Percentiles rank a stretch among this genome's conserved stretches.
Evolutionary conservation across 2,797 vertebrate species (phyloP).

Genomic region (Parambassis ranga): DNA sequence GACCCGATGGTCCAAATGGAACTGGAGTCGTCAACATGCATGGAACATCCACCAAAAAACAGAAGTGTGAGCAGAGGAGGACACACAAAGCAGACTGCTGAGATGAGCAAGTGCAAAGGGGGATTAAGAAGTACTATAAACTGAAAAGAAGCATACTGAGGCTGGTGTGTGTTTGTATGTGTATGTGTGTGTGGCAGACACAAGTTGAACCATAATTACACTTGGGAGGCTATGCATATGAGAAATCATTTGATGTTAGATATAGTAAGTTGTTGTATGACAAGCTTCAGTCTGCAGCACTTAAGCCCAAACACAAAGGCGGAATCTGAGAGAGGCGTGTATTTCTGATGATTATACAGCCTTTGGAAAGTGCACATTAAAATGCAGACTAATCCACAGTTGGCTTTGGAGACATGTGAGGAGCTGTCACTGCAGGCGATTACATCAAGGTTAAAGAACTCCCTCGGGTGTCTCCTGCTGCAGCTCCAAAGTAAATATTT

Average conservation of each 20-base stretch:
- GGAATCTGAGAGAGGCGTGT: background rate
- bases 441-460: constrained; percentile 52
- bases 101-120: background rate
- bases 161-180: background rate
- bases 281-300: background rate
- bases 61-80: background rate
- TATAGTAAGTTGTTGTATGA: too few species aligned
- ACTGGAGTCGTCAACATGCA: background rate
- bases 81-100: background rate
- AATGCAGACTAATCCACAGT: constrained; percentile 24
- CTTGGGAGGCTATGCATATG: too few species aligned
- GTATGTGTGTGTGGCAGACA: background rate
- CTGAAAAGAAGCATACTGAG: background rate
- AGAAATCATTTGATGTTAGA: too few species aligned
- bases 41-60: background rate
- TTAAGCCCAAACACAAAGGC: background rate
- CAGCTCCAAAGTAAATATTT: constrained; percentile 32
- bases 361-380: constrained; percentile 11
- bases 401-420: constrained; percentile 22
- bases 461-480: constrained; percentile 20
- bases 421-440: constrained; percentile 35
- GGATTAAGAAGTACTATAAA: constrained; percentile 8
- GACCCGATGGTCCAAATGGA: background rate
- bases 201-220: background rate
- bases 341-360: background rate